Evolutionary conservation across 2,113 vertebrate genomes (phyloP).

Genomic region (Nannobrachium achirus): DNA sequence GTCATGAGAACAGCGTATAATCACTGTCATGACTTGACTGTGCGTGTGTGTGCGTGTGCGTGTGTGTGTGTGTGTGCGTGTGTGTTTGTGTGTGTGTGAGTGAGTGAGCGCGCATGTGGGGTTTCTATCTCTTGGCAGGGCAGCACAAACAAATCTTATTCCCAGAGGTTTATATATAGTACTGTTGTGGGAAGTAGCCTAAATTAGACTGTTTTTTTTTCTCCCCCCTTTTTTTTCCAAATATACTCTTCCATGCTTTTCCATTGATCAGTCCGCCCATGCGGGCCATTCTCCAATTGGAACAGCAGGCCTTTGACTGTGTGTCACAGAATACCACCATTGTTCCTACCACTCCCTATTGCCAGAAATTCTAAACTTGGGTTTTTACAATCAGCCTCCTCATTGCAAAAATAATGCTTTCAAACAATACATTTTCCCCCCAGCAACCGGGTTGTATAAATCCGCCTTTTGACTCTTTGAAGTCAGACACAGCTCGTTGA

Average conservation of each 20-base stretch:
- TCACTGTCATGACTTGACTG: background rate
- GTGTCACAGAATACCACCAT: background rate
- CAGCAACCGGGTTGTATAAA: background rate
- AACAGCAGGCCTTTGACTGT: background rate
- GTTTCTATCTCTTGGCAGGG: slow-evolving; percentile 36
- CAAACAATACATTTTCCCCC: background rate
- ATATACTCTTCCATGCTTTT: slow-evolving; percentile 41
- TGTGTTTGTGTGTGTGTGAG: slow-evolving; percentile 11
- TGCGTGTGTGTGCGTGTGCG: background rate
- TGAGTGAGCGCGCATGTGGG: background rate
- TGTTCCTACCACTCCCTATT: slow-evolving; percentile 9
- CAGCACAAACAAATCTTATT: slow-evolving; percentile 52
- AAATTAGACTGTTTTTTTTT: slow-evolving; percentile 39
- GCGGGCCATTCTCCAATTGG: slow-evolving; percentile 12
- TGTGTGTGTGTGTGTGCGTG: background rate
- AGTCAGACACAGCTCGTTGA: too few species aligned
- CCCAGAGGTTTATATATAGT: slow-evolving; percentile 63
- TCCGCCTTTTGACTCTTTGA: background rate
- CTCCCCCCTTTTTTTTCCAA: slow-evolving; percentile 10
- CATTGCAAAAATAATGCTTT: background rate
- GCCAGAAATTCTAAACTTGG: background rate
- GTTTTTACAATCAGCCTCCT: background rate
- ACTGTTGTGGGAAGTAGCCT: slow-evolving; percentile 44
- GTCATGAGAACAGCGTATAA: slow-evolving; percentile 6
- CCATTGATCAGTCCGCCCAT: slow-evolving; percentile 29